Base-by-base conservation (phyloP, 2,113 vertebrate genomes). In the Ascaphus truei region DNA sequence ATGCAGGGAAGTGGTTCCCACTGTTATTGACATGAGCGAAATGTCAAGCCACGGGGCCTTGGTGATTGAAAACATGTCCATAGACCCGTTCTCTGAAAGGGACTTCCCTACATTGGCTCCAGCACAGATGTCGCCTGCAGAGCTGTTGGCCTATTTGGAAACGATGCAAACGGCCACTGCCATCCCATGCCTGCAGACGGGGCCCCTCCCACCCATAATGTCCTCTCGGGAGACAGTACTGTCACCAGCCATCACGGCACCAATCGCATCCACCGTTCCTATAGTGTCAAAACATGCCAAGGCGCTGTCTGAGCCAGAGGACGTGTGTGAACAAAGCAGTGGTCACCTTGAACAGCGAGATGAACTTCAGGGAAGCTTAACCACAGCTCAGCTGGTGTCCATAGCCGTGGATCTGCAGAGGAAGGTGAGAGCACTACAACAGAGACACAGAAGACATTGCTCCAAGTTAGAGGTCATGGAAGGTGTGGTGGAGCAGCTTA, bases 391-490 rank as follows among this genome's bases (percentile, higher is more conserved):
- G 65, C 80, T 92, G 62, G 84, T 85, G 7, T 72, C 75, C 0
- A 73, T 83, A 0, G 85, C 86, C 16, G 2, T 67, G 0, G 80
- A 79, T 12, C 78, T 92, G 10, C 91, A 90, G 80, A 83, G 75
- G 50, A 88, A 87, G 45, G 90, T 92, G 29, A 86, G 73, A 31
- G 77, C 88, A 12, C 79, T 92, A 33, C 89, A 93, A 82, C 83
- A 84, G 76, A 72, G 85, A 3, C 90, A 89, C 2, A 78, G 85
- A 5, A 76, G 80, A 7, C 90, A 92, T 75, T 78, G 85, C 58
- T 86, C 87, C 22, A 90, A 90, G 31, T 73, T 93, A 2, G 73
- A 79, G 26, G 84, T 82, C 1, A 79, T 94, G 83, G 90, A 93
- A 57, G 86, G 67, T 48, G 78, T 88, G 0, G 86, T 87, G 3